phyloP scores from a whole-genome alignment of 2,113 vertebrate genomes.

The Tympanuchus pallidicinctus region DNA sequence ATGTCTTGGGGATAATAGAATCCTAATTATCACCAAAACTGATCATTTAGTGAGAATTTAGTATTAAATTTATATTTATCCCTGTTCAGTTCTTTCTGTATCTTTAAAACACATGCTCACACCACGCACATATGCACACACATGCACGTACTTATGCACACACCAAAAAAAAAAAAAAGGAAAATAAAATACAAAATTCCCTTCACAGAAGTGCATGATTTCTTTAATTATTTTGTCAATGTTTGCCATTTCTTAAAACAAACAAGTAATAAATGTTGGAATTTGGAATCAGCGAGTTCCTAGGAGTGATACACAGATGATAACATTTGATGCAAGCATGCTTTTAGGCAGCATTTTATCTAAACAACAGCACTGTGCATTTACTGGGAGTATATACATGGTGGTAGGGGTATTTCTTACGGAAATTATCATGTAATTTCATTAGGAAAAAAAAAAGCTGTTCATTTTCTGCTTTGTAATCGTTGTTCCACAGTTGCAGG shows the following conservation, averaged over 20 bases:
- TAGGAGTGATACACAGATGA: neutral
- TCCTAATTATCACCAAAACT: neutral
- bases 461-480: constrained; percentile 1
- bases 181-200: neutral
- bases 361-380: neutral
- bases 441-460: neutral
- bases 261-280: neutral
- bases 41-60: neutral
- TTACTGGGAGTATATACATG: neutral
- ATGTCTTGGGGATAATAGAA: neutral
- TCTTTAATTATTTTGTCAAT: neutral
- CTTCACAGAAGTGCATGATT: neutral
- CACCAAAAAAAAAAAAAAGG: neutral
- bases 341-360: neutral
- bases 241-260: neutral
- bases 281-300: neutral
- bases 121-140: neutral
- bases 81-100: neutral
- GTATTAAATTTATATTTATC: neutral
- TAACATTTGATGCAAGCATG: neutral
- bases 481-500: neutral
- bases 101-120: neutral
- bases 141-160: no score
- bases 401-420: neutral
- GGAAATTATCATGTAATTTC: neutral